Evolutionary conservation across 2,888 invertebrate species (phyloP).

Genomic region (Tubulanus polymorphus): DNA sequence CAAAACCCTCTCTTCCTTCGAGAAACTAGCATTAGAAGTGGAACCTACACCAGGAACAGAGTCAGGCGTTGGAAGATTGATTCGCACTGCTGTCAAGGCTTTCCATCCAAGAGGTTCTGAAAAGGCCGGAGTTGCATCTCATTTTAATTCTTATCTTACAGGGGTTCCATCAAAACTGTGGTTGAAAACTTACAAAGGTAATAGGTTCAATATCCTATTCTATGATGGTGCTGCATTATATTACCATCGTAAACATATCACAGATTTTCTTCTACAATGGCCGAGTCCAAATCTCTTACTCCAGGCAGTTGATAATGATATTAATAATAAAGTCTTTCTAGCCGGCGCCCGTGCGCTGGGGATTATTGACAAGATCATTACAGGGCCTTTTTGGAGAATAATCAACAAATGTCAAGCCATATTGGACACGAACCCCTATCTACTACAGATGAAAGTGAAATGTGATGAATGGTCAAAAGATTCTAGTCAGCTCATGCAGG

Average conservation of each 20-base stretch:
- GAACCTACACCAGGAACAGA: too few relatives aligned
- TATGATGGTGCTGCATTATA: conserved; percentile 12
- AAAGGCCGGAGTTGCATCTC: conserved; percentile 16
- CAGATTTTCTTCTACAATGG: neutral
- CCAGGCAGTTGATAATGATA: conserved; percentile 6
- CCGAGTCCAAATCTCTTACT: neutral
- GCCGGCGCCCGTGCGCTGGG: neutral
- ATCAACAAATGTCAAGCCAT: neutral
- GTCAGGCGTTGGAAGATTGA: conserved; percentile 1
- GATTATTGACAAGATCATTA: neutral
- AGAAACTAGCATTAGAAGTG: too few relatives aligned
- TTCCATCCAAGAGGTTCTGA: conserved; percentile 18
- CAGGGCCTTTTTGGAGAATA: neutral
- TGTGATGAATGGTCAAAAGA: neutral
- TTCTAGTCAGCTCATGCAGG: neutral
- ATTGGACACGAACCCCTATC: neutral
- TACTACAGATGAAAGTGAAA: neutral
- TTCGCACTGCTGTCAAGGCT: conserved; percentile 19
- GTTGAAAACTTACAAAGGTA: conserved; percentile 12
- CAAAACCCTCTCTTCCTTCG: too few relatives aligned
- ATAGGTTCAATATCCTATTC: conserved; percentile 16
- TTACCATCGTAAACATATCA: conserved; percentile 7
- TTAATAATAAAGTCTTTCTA: conserved; percentile 1
- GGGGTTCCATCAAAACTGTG: too few relatives aligned
- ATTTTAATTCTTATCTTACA: conserved; percentile 6